phyloP scores from a whole-genome alignment of 1,140 invertebrate species.

The Calycopis cecrops region DNA sequence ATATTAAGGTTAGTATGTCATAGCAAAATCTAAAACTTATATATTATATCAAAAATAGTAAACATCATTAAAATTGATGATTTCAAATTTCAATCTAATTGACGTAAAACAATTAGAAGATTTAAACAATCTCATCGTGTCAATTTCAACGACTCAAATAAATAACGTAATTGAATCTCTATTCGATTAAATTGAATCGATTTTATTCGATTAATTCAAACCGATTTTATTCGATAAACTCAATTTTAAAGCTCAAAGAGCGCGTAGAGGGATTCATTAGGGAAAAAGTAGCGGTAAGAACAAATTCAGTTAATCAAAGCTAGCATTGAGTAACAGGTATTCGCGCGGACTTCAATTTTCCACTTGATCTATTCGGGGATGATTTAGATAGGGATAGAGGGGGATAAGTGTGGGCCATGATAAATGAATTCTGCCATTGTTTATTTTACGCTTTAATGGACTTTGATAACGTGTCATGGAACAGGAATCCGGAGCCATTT shows the following conservation, averaged over 20 bases:
- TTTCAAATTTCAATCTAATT: too few relatives aligned
- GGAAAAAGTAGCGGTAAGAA: neutral
- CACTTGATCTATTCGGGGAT: slow-evolving; percentile 52
- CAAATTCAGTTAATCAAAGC: slow-evolving; percentile 34
- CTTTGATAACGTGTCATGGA: neutral
- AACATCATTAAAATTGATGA: too few relatives aligned
- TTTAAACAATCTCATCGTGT: too few relatives aligned
- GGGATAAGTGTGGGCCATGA: slow-evolving; percentile 30
- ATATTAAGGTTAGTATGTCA: too few relatives aligned
- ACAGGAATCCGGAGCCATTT: too few relatives aligned
- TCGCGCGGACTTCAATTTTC: slow-evolving; percentile 53
- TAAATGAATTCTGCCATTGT: slow-evolving; percentile 25
- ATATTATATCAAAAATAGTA: too few relatives aligned
- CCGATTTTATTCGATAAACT: neutral
- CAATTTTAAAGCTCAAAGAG: neutral
- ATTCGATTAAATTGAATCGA: neutral
- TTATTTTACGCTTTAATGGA: slow-evolving; percentile 2
- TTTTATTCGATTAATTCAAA: neutral
- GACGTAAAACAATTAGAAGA: too few relatives aligned
- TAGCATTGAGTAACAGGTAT: slow-evolving; percentile 35
- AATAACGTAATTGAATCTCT: neutral
- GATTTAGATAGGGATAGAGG: slow-evolving; percentile 43
- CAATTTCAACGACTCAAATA: too few relatives aligned
- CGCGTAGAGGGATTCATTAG: neutral
- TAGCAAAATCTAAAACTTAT: too few relatives aligned